Evolutionary conservation across 2,113 vertebrate species (phyloP).

Genomic region (Zosterops japonicus): DNA sequence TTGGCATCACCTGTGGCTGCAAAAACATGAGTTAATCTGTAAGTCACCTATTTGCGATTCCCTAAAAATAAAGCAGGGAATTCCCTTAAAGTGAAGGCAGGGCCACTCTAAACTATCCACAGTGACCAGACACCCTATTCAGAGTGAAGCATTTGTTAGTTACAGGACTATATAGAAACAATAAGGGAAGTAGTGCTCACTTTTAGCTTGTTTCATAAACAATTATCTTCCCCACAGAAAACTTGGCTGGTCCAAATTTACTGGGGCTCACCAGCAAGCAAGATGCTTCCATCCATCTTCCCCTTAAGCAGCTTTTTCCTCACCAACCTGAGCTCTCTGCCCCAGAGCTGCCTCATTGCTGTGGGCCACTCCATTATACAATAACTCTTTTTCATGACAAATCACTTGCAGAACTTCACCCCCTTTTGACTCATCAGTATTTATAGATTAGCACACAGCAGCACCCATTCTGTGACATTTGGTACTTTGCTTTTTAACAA

Average conservation of each 20-base stretch:
- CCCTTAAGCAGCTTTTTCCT: neutral
- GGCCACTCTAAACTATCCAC: neutral
- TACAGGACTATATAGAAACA: neutral
- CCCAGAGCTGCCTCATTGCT: neutral
- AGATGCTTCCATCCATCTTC: neutral
- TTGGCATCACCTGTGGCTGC: conserved; percentile 8
- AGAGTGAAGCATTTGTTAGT: neutral
- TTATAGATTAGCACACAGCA: conserved; percentile 13
- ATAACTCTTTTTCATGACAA: neutral
- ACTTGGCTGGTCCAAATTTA: neutral
- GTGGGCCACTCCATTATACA: neutral
- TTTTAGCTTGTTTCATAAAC: neutral
- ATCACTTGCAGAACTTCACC: neutral
- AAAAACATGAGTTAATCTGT: neutral
- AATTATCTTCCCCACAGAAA: neutral
- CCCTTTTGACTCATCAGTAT: conserved; percentile 1
- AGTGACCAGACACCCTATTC: neutral
- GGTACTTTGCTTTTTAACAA: conserved; percentile 33
- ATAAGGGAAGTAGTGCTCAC: neutral
- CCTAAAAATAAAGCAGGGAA: conserved; percentile 12
- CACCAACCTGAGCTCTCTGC: rapidly evolving
- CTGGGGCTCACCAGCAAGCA: neutral
- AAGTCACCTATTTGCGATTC: neutral
- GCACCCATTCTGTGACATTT: neutral
- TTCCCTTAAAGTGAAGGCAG: neutral